phyloP scores from a whole-genome alignment of 2,113 vertebrate genomes.

The Antechinus flavipes region DNA sequence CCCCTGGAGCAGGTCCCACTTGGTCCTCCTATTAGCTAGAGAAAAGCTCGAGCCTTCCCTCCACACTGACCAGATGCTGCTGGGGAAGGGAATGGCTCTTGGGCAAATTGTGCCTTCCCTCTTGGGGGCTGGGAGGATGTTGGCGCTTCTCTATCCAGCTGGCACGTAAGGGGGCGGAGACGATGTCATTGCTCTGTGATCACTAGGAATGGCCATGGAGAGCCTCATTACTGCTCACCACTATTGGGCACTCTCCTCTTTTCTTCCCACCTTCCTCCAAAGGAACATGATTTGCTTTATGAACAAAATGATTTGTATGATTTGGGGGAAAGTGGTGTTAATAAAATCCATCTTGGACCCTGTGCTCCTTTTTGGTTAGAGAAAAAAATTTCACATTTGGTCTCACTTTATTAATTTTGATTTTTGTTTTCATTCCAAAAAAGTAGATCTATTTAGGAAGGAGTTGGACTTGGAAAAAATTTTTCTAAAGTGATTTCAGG shows the following conservation, averaged over 20 bases:
- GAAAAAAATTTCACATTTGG: background rate
- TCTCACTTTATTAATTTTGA: background rate
- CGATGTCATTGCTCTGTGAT: background rate
- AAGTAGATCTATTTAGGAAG: background rate
- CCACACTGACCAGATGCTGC: background rate
- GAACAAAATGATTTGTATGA: slow-evolving; percentile 70
- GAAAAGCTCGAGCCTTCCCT: slow-evolving; percentile 6
- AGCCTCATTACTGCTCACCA: slow-evolving; percentile 14
- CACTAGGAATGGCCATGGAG: background rate
- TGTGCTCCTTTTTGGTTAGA: slow-evolving; percentile 52
- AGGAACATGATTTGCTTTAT: slow-evolving; percentile 72
- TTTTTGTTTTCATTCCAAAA: background rate
- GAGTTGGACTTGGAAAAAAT: background rate
- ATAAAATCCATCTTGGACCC: slow-evolving; percentile 68
- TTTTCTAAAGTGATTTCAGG: background rate
- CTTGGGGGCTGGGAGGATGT: slow-evolving; percentile 59
- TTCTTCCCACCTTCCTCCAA: slow-evolving; percentile 24
- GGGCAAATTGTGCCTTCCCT: slow-evolving; percentile 48
- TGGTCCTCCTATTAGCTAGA: background rate
- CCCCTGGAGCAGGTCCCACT: slow-evolving; percentile 65
- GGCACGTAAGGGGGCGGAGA: background rate
- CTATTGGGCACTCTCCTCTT: slow-evolving; percentile 35
- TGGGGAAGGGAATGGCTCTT: background rate
- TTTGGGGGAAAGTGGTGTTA: slow-evolving; percentile 71
- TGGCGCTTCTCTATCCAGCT: background rate